These are phyloP conservation scores for Actinemys pallida DNA, from an alignment of 2,113 vertebrate species.

Conservation along the genomic window DNA sequence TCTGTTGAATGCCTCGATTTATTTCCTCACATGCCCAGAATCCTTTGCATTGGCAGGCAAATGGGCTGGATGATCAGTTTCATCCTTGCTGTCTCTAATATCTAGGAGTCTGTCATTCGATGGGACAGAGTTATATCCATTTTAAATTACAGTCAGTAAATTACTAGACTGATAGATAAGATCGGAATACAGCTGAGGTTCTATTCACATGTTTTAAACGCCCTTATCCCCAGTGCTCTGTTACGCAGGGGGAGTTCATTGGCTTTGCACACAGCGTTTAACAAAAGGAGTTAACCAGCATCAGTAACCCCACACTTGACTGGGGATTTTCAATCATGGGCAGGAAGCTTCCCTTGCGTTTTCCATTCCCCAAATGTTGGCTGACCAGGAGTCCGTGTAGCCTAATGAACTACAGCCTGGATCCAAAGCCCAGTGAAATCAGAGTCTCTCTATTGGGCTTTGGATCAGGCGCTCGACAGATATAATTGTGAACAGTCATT, in stretches of 20 bases:
- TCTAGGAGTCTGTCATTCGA: rapidly evolving
- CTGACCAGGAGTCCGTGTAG: background rate
- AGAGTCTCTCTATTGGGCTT: background rate
- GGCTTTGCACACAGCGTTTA: background rate
- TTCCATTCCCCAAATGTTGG: background rate
- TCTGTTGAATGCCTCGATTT: background rate
- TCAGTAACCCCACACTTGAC: background rate
- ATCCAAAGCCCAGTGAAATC: background rate
- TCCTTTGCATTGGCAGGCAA: rapidly evolving
- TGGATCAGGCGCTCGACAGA: background rate
- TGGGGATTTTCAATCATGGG: background rate
- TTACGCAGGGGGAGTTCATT: background rate
- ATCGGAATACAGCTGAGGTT: background rate
- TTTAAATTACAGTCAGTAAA: background rate
- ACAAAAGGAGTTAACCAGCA: background rate
- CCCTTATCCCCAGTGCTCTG: background rate
- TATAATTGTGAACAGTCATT: background rate
- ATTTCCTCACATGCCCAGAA: rapidly evolving
- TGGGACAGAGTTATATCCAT: background rate
- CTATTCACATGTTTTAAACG: background rate
- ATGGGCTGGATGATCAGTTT: rapidly evolving
- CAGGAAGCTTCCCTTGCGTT: background rate
- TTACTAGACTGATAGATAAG: background rate
- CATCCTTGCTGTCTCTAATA: rapidly evolving
- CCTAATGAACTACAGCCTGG: background rate